Evolutionary conservation across 1,140 invertebrate species (phyloP), one percentile per base, ranked within the genome.

Genomic region (Samia ricini): DNA sequence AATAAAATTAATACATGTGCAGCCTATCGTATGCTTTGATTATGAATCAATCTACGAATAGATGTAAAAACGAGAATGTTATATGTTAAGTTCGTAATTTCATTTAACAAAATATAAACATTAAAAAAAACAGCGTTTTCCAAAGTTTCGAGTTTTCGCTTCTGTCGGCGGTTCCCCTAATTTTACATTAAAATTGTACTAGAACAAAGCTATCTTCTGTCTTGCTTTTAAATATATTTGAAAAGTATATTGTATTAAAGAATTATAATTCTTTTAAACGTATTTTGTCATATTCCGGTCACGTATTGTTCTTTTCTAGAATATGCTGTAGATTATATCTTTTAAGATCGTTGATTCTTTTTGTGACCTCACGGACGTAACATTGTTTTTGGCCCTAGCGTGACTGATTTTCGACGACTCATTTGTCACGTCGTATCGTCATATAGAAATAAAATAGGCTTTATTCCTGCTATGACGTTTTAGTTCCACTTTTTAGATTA

Each of bases 321-420:
- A 71, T 68, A 58, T 63, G 61, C 65, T 29, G 48, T 61, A 69
- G 64, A 65, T 69, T 61, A 50, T 56, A 69, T 66, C 61, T 68
- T 63, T 18, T 55, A 58, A 61, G 66, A 66, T 60, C 66, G 64
- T 69, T 66, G 67, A 63, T 58, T 63, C 57, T 18, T 56, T 62
- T 67, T 56, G 63, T 64, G 68, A 56, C 59, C 63, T 61, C 65
- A 70, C 71, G 57, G 23, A 56, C 15, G 33, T 1, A 59, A 61
- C 61, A 66, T 71, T 70, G 68, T 74, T 70, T 70, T 64, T 61
- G 64, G 65, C 63, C 68, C 68, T 66, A 71, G 63, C 71, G 63
- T 69, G 63, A 66, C 68, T 65, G 58, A 71, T 68, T 61, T 61
- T 61, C 12, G 56, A 59, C 65, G 58, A 63, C 49, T 62, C 33